These are phyloP conservation scores for Sanderia malayensis DNA, from an alignment of 30 jellyfish, hydroid and myxozoan species.

Conservation along the genomic window DNA sequence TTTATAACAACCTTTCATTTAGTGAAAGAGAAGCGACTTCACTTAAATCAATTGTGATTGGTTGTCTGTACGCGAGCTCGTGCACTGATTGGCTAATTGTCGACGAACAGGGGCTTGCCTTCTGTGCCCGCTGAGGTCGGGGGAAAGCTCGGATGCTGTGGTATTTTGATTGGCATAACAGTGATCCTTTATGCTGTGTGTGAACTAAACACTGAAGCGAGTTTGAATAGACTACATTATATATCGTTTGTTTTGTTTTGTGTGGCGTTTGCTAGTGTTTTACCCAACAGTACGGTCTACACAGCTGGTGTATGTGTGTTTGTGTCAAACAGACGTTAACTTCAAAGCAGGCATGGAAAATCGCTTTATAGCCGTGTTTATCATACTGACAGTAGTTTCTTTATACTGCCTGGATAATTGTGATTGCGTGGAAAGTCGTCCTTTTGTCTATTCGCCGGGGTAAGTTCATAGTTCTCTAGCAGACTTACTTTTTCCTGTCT, in stretches of 20 bases:
- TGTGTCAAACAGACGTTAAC: not conserved
- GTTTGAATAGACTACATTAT: no score
- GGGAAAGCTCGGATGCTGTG: not conserved
- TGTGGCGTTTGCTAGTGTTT: no score
- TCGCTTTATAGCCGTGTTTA: not conserved
- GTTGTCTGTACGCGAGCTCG: not conserved
- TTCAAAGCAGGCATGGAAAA: not conserved
- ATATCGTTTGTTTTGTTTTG: no score
- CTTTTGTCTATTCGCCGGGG: not conserved
- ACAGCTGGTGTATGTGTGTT: no score
- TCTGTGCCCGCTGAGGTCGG: not conserved
- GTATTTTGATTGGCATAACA: not conserved
- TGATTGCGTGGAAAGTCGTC: not conserved
- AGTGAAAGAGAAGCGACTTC: no score
- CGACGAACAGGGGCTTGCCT: not conserved
- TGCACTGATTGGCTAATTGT: not conserved
- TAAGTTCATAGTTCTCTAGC: no score
- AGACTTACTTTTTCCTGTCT: no score
- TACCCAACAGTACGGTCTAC: no score
- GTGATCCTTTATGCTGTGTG: not conserved
- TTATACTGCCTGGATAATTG: not conserved
- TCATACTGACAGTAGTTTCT: not conserved
- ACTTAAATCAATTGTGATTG: no score
- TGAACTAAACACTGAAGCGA: no score
- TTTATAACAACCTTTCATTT: no score